Conservation (phyloP, 2,113 vertebrate genomes). For the Cettia cetti region DNA sequence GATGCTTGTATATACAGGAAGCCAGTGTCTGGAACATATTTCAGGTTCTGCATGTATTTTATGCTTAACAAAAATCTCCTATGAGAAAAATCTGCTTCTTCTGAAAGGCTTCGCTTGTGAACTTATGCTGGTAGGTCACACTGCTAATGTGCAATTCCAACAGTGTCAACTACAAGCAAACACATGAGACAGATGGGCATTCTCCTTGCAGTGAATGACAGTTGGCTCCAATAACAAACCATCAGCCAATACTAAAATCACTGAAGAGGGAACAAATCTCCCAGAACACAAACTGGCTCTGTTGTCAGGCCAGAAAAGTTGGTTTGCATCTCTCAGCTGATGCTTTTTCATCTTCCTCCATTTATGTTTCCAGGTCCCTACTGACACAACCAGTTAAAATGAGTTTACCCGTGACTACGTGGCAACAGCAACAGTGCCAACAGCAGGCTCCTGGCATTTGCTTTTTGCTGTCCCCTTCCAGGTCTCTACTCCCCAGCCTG, state of each 20-base stretch:
- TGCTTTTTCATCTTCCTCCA: background rate
- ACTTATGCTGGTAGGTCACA: conserved; percentile 6
- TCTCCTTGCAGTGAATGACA: background rate
- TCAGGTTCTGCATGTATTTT: background rate
- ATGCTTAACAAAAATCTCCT: background rate
- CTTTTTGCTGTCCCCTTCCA: background rate
- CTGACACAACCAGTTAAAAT: background rate
- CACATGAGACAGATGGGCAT: conserved; percentile 6
- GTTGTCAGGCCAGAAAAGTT: conserved; percentile 26
- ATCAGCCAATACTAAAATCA: background rate
- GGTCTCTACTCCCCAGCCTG: background rate
- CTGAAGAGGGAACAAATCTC: conserved; percentile 1
- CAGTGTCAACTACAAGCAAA: background rate
- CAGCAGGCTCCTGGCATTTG: background rate
- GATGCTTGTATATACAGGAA: background rate
- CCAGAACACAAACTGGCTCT: background rate
- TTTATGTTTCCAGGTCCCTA: background rate
- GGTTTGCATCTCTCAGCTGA: background rate
- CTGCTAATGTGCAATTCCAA: background rate
- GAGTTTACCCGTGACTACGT: fast-evolving
- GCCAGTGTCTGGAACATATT: background rate
- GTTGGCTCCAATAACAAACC: background rate
- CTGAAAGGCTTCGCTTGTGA: conserved; percentile 23
- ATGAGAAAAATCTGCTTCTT: background rate
- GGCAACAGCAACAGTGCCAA: background rate